Percentiles rank a stretch among this genome's conserved stretches.
These are phyloP conservation scores for Glossosoma conforme DNA, from an alignment of 1,140 invertebrate genomes.

Conservation along the genomic window DNA sequence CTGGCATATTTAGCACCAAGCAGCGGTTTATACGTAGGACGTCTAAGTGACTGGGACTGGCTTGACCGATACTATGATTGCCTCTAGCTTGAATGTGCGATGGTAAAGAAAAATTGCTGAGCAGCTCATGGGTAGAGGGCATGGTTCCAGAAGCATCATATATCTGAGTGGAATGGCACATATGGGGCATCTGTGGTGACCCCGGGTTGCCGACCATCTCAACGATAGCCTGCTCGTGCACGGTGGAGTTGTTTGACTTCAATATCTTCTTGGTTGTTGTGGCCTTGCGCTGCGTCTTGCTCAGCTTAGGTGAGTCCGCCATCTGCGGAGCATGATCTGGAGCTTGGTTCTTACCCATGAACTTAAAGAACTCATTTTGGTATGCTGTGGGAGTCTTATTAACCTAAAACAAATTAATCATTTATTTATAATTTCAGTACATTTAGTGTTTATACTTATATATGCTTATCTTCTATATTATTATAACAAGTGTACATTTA, in stretches of 20 bases:
- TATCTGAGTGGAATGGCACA: not conserved
- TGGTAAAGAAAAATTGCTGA: too few species aligned
- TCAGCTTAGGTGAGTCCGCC: not conserved
- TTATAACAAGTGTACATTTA: too few species aligned
- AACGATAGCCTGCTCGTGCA: not conserved
- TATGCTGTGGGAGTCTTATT: slow-evolving; percentile 11
- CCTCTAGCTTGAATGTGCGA: too few species aligned
- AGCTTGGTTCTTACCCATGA: slow-evolving; percentile 8
- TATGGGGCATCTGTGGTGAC: not conserved
- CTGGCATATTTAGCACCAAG: too few species aligned
- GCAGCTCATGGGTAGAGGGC: not conserved
- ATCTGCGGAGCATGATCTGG: too few species aligned
- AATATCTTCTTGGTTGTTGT: slow-evolving; percentile 8
- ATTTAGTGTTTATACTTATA: too few species aligned
- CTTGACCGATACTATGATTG: too few species aligned
- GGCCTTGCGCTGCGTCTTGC: slow-evolving; percentile 17
- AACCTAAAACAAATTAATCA: not conserved
- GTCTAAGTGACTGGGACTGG: too few species aligned
- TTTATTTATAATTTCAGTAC: not conserved
- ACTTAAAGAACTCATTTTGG: slow-evolving; percentile 24
- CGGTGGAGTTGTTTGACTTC: not conserved
- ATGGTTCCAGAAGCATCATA: too few species aligned
- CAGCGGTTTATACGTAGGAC: too few species aligned
- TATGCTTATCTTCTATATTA: not conserved
- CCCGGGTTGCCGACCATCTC: not conserved